Base-by-base conservation (phyloP, 2,888 invertebrate species). In the Erynnis tages region DNA sequence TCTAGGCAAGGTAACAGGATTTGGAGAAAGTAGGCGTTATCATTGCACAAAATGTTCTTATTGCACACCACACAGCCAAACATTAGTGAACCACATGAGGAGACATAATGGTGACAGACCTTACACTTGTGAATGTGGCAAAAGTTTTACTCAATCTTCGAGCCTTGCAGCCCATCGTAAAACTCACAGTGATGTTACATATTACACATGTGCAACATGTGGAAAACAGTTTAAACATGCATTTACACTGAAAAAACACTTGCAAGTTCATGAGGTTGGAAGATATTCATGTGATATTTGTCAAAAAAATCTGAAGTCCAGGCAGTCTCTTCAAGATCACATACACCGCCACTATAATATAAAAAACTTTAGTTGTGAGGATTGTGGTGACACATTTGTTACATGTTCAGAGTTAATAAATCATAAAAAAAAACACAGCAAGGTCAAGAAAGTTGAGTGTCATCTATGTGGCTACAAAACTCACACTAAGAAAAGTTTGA, bases 211-310 rank as follows among this genome's bases (percentile, higher is more conserved):
- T 60, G 66, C 80, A 2, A 59, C 69, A 25, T 90, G 90, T 73
- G 90, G 90, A 0, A 90, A 85, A 62, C 89, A 90, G 66, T 90
- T 90, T 56, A 90, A 90, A 69, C 84, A 86, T 67, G 76, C 82
- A 32, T 85, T 79, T 59, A 70, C 85, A 44, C 66, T 89, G 38
- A 87, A 85, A 61, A 83, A 77, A 34, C 90, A 90, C 53, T 62
- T 75, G 41, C 65, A 65, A 53, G 89, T 90, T 1, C 90, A 90
- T 69, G 77, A 76, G 53, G 67, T 23, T 62, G 83, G 79, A 3
- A 67, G 69, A 29, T 86, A 75, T 56, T 55, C 62, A 8, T 90
- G 90, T 61, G 69, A 62, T 27, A 69, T 90, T 53, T 90, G 90
- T 57, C 71, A 73, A n/a, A 89, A 88, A 62, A 61, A 60, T 25